Evolutionary conservation across 2,888 invertebrate genomes (phyloP).

Genomic region (Tetranychus piercei): DNA sequence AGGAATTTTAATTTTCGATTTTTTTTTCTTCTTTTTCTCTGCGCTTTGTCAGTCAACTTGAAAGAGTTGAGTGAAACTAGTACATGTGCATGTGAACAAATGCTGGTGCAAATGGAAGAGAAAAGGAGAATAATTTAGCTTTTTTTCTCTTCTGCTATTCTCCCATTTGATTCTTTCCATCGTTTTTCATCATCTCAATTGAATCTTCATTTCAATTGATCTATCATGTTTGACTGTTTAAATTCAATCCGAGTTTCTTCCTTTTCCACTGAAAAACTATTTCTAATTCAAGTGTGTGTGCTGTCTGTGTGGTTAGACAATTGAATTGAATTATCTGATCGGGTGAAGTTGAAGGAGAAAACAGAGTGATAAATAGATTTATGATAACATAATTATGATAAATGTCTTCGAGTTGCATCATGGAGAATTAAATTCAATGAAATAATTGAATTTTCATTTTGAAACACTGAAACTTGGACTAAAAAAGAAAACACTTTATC

Average conservation of each 20-base stretch:
- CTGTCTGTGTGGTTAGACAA: background rate
- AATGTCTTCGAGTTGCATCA: no score
- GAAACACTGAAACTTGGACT: background rate
- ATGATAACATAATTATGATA: no score
- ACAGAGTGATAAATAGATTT: background rate
- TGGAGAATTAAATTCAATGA: background rate
- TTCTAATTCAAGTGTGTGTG: background rate
- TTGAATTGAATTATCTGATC: background rate
- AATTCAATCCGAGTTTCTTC: background rate
- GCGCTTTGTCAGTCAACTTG: background rate
- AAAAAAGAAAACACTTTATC: background rate
- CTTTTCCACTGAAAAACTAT: background rate
- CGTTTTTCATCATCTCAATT: background rate
- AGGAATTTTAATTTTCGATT: background rate
- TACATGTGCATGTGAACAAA: no score
- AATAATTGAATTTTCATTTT: background rate
- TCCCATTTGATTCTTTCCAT: background rate
- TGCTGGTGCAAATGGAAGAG: no score
- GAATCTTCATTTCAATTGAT: background rate
- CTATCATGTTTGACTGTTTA: background rate
- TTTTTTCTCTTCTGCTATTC: background rate
- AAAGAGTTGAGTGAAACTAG: background rate
- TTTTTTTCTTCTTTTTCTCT: background rate
- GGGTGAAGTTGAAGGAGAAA: background rate
- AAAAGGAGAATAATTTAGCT: background rate